Evolutionary conservation across 64 coral and sea anemone genomes (phyloP).

Genomic region (Pocillopora verrucosa): DNA sequence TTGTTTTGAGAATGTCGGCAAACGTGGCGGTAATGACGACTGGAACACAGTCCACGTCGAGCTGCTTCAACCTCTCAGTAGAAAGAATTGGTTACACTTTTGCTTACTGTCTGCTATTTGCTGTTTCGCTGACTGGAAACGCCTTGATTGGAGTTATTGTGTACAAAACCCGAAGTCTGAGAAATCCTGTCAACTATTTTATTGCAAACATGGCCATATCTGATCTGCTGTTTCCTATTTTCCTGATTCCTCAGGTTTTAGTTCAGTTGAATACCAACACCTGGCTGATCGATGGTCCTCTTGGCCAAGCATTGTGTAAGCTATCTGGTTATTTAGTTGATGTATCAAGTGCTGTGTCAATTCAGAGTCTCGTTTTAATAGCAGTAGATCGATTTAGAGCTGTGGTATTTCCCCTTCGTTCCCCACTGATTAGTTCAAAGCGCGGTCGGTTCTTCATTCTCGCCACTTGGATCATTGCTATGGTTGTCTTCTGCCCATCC

Average conservation of each 20-base stretch:
- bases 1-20: neutral
- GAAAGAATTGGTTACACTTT: constrained; percentile 3
- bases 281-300: neutral
- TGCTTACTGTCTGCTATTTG: neutral
- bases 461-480: neutral
- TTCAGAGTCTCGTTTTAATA: constrained; percentile 6
- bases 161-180: neutral
- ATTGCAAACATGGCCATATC: constrained; percentile 18
- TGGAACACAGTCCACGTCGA: neutral
- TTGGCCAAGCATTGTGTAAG: neutral
- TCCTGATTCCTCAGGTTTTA: neutral
- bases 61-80: neutral
- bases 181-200: neutral
- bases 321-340: neutral
- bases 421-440: neutral
- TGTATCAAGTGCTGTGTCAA: neutral
- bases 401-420: neutral
- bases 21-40: neutral
- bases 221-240: constrained; percentile 10
- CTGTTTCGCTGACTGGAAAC: neutral
- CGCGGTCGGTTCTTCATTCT: neutral
- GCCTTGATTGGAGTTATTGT: neutral
- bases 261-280: neutral
- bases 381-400: neutral
- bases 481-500: neutral